A percentile compares a stretch with the other conserved stretches of the same genome.
phyloP scores from a whole-genome alignment of 2,113 vertebrate genomes.

The Lathamus discolor region DNA sequence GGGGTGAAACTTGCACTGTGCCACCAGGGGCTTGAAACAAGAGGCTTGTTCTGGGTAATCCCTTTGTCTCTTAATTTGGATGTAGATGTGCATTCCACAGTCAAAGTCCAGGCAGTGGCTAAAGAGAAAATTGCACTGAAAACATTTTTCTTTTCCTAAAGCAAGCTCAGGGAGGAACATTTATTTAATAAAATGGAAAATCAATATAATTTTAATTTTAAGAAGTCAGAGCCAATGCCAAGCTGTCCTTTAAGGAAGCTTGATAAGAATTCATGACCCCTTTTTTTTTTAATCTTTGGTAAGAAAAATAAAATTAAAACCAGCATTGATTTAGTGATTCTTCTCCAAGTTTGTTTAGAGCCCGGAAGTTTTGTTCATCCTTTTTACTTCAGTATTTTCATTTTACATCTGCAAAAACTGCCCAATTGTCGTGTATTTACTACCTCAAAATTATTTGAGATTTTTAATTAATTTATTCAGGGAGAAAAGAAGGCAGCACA shows the following conservation, averaged over 20 bases:
- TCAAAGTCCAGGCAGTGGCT: constrained; percentile 1
- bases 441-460: neutral
- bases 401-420: neutral
- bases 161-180: constrained; percentile 41
- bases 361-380: constrained; percentile 31
- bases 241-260: constrained; percentile 69
- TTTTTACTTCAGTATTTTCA: neutral
- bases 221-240: constrained; percentile 72
- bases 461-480: neutral
- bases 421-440: neutral
- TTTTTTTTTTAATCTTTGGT: constrained; percentile 25
- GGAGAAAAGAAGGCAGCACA: neutral
- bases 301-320: constrained; percentile 68
- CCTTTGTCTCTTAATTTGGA: constrained; percentile 25
- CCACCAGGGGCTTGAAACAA: neutral
- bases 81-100: constrained; percentile 12
- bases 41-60: neutral
- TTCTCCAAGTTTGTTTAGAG: constrained; percentile 27
- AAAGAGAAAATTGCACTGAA: constrained; percentile 56
- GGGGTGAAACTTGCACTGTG: neutral
- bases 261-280: constrained; percentile 67
- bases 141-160: constrained; percentile 58
- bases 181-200: constrained; percentile 75
- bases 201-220: constrained; percentile 79
- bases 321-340: constrained; percentile 61